Conservation (phyloP, 37 sponge, comb jelly and placozoan species). For the Cliona cf. orientalis region DNA sequence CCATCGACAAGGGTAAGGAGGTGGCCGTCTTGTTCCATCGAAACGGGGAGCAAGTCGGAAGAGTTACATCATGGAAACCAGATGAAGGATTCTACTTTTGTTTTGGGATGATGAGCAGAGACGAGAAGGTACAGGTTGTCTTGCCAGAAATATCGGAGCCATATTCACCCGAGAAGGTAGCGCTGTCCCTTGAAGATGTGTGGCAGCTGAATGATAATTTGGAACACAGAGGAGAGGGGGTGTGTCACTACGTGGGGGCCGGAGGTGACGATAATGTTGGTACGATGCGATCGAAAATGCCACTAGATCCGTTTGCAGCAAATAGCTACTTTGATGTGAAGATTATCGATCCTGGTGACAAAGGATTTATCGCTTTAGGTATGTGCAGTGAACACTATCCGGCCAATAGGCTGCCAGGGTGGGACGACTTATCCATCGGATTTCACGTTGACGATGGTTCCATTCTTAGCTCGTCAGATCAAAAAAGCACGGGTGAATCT, state of each 20-base stretch:
- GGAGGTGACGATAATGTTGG: conserved; percentile 34
- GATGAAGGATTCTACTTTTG: conserved; percentile 50
- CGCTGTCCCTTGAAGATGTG: conserved; percentile 26
- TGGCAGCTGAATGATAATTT: conserved; percentile 43
- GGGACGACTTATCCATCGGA: conserved; percentile 66
- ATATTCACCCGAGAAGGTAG: neutral
- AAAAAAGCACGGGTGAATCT: conserved; percentile 3
- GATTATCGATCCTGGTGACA: conserved; percentile 52
- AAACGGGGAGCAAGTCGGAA: conserved; percentile 39
- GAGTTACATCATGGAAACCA: conserved; percentile 44
- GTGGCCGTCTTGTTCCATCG: conserved; percentile 52
- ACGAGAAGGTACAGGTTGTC: conserved; percentile 45
- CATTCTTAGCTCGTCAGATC: conserved; percentile 9
- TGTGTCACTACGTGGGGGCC: conserved; percentile 31
- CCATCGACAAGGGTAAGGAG: conserved; percentile 46
- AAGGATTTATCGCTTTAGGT: conserved; percentile 68
- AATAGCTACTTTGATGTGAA: conserved; percentile 62
- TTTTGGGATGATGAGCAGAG: conserved; percentile 73
- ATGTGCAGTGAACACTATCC: conserved; percentile 56
- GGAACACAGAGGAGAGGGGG: conserved; percentile 31
- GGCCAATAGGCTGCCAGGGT: conserved; percentile 60
- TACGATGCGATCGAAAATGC: conserved; percentile 54
- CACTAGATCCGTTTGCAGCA: conserved; percentile 26
- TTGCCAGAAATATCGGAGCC: conserved; percentile 27
- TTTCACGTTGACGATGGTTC: conserved; percentile 73